These are phyloP conservation scores for Cheilosia vulpina DNA, from an alignment of 2,888 invertebrate species.

Conservation along the genomic window DNA sequence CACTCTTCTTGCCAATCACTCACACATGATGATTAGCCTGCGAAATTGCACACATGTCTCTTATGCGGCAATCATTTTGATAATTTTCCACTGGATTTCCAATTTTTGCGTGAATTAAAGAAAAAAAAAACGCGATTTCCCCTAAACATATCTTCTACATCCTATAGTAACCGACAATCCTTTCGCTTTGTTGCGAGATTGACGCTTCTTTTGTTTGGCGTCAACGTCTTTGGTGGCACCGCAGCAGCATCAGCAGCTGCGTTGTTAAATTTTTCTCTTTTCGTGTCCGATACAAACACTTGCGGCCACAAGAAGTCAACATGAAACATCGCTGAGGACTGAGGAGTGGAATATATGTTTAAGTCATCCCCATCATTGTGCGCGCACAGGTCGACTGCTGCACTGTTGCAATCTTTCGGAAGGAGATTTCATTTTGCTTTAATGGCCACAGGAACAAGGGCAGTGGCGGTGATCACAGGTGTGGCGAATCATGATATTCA, in stretches of 20 bases:
- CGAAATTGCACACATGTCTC: conserved; percentile 47
- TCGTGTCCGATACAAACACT: background rate
- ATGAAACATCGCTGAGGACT: conserved; percentile 5
- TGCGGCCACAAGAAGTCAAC: conserved; percentile 8
- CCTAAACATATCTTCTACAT: conserved; percentile 52
- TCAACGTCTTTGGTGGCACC: conserved; percentile 37
- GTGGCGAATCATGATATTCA: conserved; percentile 43
- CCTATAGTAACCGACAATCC: conserved; percentile 56
- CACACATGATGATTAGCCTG: conserved; percentile 49
- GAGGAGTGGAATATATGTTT: conserved; percentile 29
- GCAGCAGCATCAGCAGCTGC: conserved; percentile 26
- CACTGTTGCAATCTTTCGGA: conserved; percentile 36
- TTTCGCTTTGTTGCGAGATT: conserved; percentile 34
- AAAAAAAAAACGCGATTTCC: conserved; percentile 21
- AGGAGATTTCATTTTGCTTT: conserved; percentile 18
- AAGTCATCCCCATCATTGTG: conserved; percentile 60
- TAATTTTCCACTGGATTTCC: conserved; percentile 44
- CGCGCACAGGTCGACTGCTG: conserved; percentile 22
- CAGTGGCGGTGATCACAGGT: conserved; percentile 13
- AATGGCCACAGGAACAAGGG: conserved; percentile 24
- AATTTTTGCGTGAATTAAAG: conserved; percentile 19
- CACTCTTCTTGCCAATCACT: conserved; percentile 55
- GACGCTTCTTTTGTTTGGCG: conserved; percentile 21
- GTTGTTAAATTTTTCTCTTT: background rate
- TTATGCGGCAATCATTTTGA: conserved; percentile 36